These are phyloP conservation scores for Corythaixoides concolor DNA, from an alignment of 2,113 vertebrate genomes.

Conservation along the genomic window DNA sequence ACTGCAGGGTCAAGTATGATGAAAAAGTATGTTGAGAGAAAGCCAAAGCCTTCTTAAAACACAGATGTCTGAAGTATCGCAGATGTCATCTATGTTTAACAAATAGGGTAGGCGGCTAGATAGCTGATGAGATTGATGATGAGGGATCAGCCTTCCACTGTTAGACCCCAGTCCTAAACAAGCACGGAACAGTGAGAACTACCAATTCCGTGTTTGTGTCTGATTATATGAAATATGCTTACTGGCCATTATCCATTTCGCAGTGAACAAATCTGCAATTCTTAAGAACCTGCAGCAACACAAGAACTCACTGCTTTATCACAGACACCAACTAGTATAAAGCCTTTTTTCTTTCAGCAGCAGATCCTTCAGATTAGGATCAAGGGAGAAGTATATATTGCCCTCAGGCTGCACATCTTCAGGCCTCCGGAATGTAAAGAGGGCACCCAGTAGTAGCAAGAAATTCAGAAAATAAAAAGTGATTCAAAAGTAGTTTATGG, in stretches of 20 bases:
- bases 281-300: background rate
- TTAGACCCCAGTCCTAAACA: background rate
- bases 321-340: background rate
- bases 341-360: background rate
- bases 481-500: background rate
- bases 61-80: constrained; percentile 4
- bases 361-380: background rate
- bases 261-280: background rate
- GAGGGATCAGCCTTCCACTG: background rate
- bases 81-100: background rate
- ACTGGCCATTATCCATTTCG: background rate
- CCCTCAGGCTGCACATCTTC: background rate
- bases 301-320: background rate
- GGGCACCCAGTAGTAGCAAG: background rate
- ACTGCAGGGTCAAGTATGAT: constrained; percentile 4
- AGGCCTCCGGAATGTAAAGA: background rate
- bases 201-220: background rate
- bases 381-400: background rate
- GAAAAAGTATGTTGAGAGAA: background rate
- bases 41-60: constrained; percentile 44
- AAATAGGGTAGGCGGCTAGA: background rate
- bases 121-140: background rate
- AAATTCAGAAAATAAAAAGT: background rate
- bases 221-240: background rate
- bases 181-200: background rate